phyloP scores from a whole-genome alignment of 2,797 vertebrate species.

The Melopsittacus undulatus region DNA sequence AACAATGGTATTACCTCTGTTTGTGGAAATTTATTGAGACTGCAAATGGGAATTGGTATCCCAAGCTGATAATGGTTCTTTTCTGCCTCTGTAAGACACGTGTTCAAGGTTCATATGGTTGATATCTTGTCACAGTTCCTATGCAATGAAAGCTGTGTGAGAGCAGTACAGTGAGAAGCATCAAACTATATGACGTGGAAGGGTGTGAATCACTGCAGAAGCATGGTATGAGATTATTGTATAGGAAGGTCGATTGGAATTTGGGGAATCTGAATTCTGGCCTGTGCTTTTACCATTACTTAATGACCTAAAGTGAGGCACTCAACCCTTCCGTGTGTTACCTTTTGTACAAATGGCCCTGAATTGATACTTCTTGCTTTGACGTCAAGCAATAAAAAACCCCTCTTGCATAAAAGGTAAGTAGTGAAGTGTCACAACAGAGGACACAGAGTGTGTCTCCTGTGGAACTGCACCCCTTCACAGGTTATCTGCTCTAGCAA shows the following conservation, averaged over 20 bases:
- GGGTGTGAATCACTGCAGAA: neutral
- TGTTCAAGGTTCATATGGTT: neutral
- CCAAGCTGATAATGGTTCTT: neutral
- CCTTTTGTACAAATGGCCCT: neutral
- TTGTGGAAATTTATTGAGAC: neutral
- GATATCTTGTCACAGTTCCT: neutral
- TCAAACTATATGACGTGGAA: neutral
- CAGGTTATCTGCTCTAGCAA: neutral
- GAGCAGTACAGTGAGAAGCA: neutral
- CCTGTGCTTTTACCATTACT: neutral
- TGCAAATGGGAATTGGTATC: neutral
- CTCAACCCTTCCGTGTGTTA: neutral
- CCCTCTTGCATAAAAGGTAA: rapidly evolving
- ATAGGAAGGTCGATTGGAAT: neutral
- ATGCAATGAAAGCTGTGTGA: neutral
- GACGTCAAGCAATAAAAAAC: neutral
- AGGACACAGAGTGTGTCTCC: too few species aligned
- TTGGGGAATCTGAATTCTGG: neutral
- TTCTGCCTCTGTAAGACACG: neutral
- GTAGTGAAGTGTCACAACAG: neutral
- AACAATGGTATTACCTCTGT: neutral
- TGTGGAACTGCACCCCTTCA: neutral
- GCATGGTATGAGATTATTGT: rapidly evolving
- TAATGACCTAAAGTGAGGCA: neutral
- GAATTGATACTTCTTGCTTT: neutral